phyloP scores from a whole-genome alignment of 2,113 vertebrate species.

The Albula goreensis region DNA sequence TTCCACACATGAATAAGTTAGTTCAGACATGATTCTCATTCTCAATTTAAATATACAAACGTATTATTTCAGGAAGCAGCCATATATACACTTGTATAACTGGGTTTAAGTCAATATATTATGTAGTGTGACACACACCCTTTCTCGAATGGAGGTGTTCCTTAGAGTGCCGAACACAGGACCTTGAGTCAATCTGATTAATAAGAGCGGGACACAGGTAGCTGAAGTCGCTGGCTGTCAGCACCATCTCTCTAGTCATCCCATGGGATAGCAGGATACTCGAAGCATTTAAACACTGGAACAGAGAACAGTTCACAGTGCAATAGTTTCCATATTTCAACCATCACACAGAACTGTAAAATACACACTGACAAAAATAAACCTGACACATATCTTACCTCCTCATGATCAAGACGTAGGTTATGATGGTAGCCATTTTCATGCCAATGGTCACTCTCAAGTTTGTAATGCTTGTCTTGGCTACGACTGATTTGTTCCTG shows the following conservation, averaged over 20 bases:
- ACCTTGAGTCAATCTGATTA: constrained; percentile 83
- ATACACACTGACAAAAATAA: no score
- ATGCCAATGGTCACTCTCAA: constrained; percentile 18
- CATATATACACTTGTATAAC: no score
- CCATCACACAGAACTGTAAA: no score
- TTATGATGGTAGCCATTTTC: constrained; percentile 10
- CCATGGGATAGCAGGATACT: constrained; percentile 83
- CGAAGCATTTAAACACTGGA: constrained; percentile 86
- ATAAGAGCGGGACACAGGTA: constrained; percentile 92
- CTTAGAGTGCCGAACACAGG: constrained; percentile 77
- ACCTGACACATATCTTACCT: constrained; percentile 38
- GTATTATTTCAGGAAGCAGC: no score
- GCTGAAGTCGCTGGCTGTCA: constrained; percentile 81
- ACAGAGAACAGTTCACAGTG: not conserved
- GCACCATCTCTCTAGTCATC: constrained; percentile 70
- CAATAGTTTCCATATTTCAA: no score
- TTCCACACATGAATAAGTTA: no score
- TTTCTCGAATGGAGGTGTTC: constrained; percentile 33
- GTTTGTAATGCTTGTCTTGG: not conserved
- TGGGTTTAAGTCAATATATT: no score
- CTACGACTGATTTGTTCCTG: not conserved
- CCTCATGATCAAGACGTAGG: constrained; percentile 10
- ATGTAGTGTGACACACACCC: not conserved
- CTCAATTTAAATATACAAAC: no score
- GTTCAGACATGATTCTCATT: no score